Percentiles rank a stretch among this genome's conserved stretches.
Conservation (phyloP, 2,797 vertebrate species). For the Pampus argenteus region DNA sequence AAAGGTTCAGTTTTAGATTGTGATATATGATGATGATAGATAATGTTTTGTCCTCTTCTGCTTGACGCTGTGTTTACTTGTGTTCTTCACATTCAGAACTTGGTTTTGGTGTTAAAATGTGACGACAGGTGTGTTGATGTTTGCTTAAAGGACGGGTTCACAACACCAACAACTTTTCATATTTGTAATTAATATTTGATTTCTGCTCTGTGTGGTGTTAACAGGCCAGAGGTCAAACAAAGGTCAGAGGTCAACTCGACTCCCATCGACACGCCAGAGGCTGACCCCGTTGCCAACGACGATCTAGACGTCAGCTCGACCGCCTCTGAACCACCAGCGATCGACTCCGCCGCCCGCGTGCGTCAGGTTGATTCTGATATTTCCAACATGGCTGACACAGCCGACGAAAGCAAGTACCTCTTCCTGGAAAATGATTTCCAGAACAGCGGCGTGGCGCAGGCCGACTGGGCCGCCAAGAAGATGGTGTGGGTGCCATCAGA, state of each 20-base stretch:
- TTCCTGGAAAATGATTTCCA: constrained; percentile 91
- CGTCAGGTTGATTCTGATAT: neutral
- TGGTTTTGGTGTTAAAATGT: neutral
- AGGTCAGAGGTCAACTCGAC: constrained; percentile 49
- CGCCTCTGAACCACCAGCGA: neutral
- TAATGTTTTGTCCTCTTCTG: neutral
- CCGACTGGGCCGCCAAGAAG: constrained; percentile 94
- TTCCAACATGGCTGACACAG: constrained; percentile 86
- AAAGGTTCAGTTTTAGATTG: neutral
- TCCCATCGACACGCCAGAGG: constrained; percentile 11
- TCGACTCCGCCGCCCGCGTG: neutral
- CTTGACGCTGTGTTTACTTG: fast-evolving
- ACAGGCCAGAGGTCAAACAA: constrained; percentile 48
- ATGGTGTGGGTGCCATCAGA: constrained; percentile 97
- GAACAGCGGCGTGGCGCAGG: constrained; percentile 91
- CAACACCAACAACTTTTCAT: too few species aligned
- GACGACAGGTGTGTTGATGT: neutral
- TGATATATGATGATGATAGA: too few species aligned
- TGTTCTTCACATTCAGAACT: neutral
- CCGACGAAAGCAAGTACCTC: constrained; percentile 93
- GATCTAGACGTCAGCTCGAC: neutral
- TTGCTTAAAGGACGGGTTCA: neutral
- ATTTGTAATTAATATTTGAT: too few species aligned
- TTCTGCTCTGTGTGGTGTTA: neutral
- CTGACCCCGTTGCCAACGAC: neutral